phyloP scores from a whole-genome alignment of 2,113 vertebrate genomes.

The Percopsis transmontana region DNA sequence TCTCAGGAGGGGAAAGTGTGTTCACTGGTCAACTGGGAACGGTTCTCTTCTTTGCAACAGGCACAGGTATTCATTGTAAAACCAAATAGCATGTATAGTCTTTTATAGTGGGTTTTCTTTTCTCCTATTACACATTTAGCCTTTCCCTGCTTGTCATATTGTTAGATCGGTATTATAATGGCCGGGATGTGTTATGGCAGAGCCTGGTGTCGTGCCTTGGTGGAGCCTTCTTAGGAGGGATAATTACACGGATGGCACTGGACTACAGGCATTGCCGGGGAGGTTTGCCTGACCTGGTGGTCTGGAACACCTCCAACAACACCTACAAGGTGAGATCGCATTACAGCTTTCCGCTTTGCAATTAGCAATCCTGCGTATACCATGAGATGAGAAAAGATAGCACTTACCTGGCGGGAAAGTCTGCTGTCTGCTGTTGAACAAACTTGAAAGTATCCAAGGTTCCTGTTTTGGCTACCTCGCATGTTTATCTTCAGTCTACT shows the following conservation, averaged over 20 bases:
- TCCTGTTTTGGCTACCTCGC: no score
- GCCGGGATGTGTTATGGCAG: constrained; percentile 55
- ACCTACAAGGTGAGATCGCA: constrained; percentile 82
- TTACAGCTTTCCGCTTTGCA: not conserved
- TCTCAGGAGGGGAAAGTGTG: constrained; percentile 83
- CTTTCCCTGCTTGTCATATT: not conserved
- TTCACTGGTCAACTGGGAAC: constrained; percentile 87
- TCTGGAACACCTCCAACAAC: constrained; percentile 82
- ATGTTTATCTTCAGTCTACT: no score
- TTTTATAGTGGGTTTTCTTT: not conserved
- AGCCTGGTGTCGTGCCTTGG: constrained; percentile 88
- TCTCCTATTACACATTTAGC: not conserved
- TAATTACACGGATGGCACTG: constrained; percentile 82
- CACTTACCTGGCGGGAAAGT: not conserved
- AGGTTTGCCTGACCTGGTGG: constrained; percentile 92
- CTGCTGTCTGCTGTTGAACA: no score
- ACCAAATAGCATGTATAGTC: no score
- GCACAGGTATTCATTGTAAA: constrained; percentile 80
- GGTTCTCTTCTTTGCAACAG: constrained; percentile 88
- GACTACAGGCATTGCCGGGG: constrained; percentile 90
- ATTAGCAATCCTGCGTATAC: not conserved
- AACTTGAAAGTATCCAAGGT: no score
- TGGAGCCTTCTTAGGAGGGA: constrained; percentile 84
- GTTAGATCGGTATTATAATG: not conserved
- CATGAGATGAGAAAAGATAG: no score